Conservation (phyloP, 2,888 invertebrate species). For the Allacma fusca region DNA sequence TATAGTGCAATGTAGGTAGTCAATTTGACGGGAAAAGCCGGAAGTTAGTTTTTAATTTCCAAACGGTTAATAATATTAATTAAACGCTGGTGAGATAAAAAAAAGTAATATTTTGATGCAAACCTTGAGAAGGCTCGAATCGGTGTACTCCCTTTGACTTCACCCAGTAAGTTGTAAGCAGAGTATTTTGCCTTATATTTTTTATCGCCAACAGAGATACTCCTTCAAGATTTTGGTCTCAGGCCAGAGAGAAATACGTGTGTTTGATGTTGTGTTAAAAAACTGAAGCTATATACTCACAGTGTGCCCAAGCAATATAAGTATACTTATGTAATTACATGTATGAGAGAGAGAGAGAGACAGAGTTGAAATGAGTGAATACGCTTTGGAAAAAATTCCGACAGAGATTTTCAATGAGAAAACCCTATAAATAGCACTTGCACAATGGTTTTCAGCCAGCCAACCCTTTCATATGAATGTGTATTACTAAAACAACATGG, state of each 20-base stretch:
- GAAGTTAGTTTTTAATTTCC: slow-evolving; percentile 22
- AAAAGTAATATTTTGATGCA: slow-evolving; percentile 3
- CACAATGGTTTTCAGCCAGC: slow-evolving; percentile 37
- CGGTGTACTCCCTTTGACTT: slow-evolving; percentile 20
- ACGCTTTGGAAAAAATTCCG: slow-evolving; percentile 22
- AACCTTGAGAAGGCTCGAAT: slow-evolving; percentile 17
- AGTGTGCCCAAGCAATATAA: background rate
- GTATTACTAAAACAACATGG: slow-evolving; percentile 8
- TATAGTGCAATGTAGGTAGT: too few species aligned
- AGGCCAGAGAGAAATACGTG: slow-evolving; percentile 9
- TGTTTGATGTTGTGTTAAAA: background rate
- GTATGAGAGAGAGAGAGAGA: slow-evolving; percentile 6
- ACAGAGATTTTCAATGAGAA: slow-evolving; percentile 19
- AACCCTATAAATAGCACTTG: slow-evolving; percentile 37
- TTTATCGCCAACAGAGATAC: background rate
- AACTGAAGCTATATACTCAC: background rate
- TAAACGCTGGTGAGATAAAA: slow-evolving; percentile 8
- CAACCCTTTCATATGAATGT: slow-evolving; percentile 23
- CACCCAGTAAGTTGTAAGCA: slow-evolving; percentile 11
- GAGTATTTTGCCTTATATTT: slow-evolving; percentile 2
- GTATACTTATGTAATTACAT: too few species aligned
- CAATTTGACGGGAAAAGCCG: background rate
- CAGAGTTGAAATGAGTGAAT: slow-evolving; percentile 12
- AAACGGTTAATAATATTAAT: slow-evolving; percentile 18
- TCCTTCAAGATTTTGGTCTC: slow-evolving; percentile 19